Conservation (phyloP, 2,888 invertebrate species). For the Teleiodes luculella region DNA sequence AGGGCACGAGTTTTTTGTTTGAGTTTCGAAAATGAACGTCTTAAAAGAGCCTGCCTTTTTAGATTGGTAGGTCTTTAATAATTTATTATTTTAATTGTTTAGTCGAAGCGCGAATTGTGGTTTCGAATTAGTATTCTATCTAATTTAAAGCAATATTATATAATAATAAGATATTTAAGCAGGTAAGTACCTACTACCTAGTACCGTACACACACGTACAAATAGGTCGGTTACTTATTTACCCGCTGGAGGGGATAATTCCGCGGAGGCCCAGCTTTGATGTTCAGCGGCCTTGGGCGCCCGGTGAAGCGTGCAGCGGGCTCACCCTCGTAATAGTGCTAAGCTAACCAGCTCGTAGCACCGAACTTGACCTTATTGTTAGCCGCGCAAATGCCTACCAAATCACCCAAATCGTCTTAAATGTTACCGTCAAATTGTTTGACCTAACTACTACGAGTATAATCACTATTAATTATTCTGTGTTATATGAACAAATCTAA, state of each 20-base stretch:
- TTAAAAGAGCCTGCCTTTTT: constrained; percentile 8
- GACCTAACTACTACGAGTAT: too few relatives aligned
- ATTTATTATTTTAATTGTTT: too few relatives aligned
- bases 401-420: too few relatives aligned
- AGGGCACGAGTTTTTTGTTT: neutral
- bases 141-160: too few relatives aligned
- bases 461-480: too few relatives aligned
- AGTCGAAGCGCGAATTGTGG: too few relatives aligned
- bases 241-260: constrained; percentile 64
- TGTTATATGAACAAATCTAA: too few relatives aligned
- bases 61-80: neutral
- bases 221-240: constrained; percentile 15
- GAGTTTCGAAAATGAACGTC: constrained; percentile 18
- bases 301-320: constrained; percentile 49
- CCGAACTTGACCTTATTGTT: constrained; percentile 68
- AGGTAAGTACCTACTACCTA: too few relatives aligned
- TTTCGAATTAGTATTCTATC: too few relatives aligned
- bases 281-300: constrained; percentile 65
- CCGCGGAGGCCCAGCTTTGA: constrained; percentile 55
- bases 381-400: constrained; percentile 20
- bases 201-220: too few relatives aligned
- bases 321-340: constrained; percentile 35
- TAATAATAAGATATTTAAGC: too few relatives aligned
- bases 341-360: constrained; percentile 22
- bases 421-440: too few relatives aligned